Percentiles rank a stretch among this genome's conserved stretches.
Evolutionary conservation across 2,888 invertebrate species (phyloP).

Genomic region (Nineta flava): DNA sequence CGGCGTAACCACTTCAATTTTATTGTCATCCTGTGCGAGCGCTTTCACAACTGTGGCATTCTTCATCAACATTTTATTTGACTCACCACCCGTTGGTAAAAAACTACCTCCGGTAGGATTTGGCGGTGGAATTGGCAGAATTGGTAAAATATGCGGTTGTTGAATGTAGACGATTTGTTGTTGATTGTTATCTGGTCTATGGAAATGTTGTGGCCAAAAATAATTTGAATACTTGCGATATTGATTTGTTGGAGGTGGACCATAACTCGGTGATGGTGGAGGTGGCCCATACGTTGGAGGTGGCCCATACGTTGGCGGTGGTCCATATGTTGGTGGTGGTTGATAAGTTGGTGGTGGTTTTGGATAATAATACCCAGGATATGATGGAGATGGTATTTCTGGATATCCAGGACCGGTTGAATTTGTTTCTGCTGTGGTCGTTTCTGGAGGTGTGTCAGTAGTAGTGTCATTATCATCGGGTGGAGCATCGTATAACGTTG

Average conservation of each 20-base stretch:
- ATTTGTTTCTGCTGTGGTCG: neutral
- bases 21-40: too few relatives aligned
- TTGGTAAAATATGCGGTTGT: neutral
- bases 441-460: neutral
- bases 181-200: neutral
- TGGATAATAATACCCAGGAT: neutral
- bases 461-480: neutral
- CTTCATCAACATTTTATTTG: too few relatives aligned
- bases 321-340: neutral
- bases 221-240: neutral
- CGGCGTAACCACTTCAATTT: too few relatives aligned
- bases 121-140: neutral
- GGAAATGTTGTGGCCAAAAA: neutral
- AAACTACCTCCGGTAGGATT: too few relatives aligned
- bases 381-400: neutral
- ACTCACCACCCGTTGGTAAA: too few relatives aligned
- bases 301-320: neutral
- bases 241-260: neutral
- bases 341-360: neutral
- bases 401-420: neutral
- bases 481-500: neutral
- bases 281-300: neutral
- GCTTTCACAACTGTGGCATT: too few relatives aligned
- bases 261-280: neutral
- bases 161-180: neutral